Percentiles rank a stretch among this genome's conserved stretches.
Conservation (phyloP, 2,797 vertebrate genomes). For the Pagetopsis macropterus region DNA sequence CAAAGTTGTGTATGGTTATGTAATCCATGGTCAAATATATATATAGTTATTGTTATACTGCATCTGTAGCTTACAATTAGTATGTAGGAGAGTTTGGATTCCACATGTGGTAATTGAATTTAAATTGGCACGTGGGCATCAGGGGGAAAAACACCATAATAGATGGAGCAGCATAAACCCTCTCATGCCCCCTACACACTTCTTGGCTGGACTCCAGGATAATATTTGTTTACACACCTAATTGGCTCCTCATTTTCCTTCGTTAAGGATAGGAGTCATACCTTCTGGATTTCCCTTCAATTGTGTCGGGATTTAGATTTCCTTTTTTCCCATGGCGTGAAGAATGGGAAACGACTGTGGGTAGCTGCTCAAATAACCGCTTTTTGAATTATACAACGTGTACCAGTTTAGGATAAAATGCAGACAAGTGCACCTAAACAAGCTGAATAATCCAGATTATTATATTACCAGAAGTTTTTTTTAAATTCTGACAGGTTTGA, state of each 20-base stretch:
- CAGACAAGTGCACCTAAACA: background rate
- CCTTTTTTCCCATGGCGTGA: background rate
- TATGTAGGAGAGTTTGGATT: background rate
- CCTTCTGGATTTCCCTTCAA: conserved; percentile 17
- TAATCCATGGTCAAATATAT: background rate
- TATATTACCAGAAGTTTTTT: background rate
- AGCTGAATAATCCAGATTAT: conserved; percentile 3
- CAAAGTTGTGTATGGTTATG: background rate
- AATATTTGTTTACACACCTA: conserved; percentile 37
- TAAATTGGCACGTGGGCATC: conserved; percentile 1
- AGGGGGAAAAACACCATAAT: background rate
- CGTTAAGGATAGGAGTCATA: conserved; percentile 35
- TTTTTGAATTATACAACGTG: background rate
- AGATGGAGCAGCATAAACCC: conserved; percentile 20
- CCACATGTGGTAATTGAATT: conserved; percentile 8
- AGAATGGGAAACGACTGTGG: background rate
- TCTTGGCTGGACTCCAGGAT: conserved; percentile 60
- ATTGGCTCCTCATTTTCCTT: conserved; percentile 39
- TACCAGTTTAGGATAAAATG: conserved; percentile 4
- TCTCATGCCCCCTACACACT: conserved; percentile 22
- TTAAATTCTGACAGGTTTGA: background rate
- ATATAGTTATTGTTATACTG: background rate
- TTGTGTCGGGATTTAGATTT: background rate
- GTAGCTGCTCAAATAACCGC: background rate
- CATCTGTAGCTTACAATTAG: background rate